Evolutionary conservation across 2,797 vertebrate genomes (phyloP), one percentile per base, ranked within the genome.

Genomic region (Centropyge bicolor): DNA sequence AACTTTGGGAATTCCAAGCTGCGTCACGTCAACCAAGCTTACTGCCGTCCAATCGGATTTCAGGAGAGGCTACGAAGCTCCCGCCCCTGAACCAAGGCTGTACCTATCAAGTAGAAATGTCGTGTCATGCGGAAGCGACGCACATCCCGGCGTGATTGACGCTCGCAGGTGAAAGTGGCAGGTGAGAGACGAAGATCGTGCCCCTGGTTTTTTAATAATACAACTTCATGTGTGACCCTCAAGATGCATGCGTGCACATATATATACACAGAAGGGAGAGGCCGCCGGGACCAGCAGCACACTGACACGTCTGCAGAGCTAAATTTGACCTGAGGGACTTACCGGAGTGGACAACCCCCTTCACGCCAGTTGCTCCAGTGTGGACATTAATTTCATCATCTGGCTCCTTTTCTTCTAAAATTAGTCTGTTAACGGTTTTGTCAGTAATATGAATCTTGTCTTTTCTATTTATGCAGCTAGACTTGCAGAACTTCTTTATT

Each of bases 1-100:
- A 95, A 95, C 91, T 94, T 94, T 89, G 91, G 93, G 93, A 95
- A 95, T 93, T 94, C 94, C 90, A 57, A 86, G 78, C 89, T 94
- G 91, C 94, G 93, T 94, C 91, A 94, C 90, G 71, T 86, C 70
- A 54, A 78, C 78, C 65, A 51, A 60, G 31, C 16, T 36, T 31
- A 22, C 56, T 79, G 41, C 84, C 55, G 36, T 81, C 94, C 94
- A 94, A 94, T 94, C 6, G 85, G 76, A 92, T 88, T 86, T 73
- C 66, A 76, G 67, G 5, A 76, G 13, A 27, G 27, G 65, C 38
- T 0, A 0, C 1, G 12, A 5, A 66, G 45, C 4, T 43, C 82
- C 91, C 91, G 84, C 93, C 93, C 80, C 82, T 24, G 8, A 43
- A 16, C 5, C 43, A 2, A 5, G 11, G 24, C 9, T 54, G 1